Conservation (phyloP, 2,888 invertebrate genomes). For the Eupithecia subfuscata region DNA sequence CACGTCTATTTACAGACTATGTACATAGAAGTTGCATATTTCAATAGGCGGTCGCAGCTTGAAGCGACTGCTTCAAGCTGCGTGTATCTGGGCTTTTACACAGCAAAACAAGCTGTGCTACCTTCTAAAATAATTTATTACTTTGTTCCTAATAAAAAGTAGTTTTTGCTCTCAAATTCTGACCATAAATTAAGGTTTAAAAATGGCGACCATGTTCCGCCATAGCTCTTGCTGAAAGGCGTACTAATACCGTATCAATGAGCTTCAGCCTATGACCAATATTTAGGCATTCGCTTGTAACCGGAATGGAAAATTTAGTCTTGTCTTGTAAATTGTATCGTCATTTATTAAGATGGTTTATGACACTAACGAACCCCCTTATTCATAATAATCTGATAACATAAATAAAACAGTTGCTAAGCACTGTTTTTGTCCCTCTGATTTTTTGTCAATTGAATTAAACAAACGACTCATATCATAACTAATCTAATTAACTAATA, state of each 20-base stretch:
- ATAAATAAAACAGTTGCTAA: neutral
- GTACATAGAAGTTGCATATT: no score
- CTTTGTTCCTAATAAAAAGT: neutral
- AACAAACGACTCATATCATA: neutral
- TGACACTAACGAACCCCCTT: neutral
- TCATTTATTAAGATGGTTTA: slow-evolving; percentile 16
- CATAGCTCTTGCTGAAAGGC: neutral
- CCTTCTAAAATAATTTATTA: neutral
- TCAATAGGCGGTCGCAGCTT: no score
- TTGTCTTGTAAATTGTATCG: slow-evolving; percentile 15
- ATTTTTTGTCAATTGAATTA: neutral
- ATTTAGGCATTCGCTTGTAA: slow-evolving; percentile 9
- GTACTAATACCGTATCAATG: slow-evolving; percentile 3
- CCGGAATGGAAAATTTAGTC: slow-evolving; percentile 14
- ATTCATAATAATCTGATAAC: neutral
- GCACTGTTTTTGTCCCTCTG: neutral
- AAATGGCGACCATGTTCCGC: neutral
- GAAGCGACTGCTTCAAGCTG: no score
- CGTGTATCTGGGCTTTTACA: no score
- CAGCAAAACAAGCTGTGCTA: neutral
- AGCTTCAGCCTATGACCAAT: neutral
- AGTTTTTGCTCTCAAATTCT: neutral
- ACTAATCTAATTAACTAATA: no score
- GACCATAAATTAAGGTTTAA: neutral
- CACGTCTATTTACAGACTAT: no score